Evolutionary conservation across 2,888 invertebrate genomes (phyloP), one percentile per base, ranked within the genome.

Genomic region (Lacanobia wlatinum): DNA sequence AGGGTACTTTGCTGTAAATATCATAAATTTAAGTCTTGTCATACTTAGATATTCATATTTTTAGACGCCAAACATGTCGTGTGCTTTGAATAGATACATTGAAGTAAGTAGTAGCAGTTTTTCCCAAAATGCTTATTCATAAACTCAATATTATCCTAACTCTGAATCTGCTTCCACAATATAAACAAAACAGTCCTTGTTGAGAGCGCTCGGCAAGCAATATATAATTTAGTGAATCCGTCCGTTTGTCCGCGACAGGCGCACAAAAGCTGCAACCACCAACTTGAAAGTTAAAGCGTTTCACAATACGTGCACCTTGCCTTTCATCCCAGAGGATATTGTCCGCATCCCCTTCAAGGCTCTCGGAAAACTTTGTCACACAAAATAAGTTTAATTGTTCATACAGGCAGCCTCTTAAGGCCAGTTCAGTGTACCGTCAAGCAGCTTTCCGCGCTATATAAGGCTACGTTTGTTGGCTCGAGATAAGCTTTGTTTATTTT

Each of bases 401-500:
- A 76, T 70, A 79, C 66, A 58, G 58, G 68, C 79, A 81, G 87
- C 86, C 86, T 84, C 83, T 85, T 87, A 85, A 77, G 82, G 82
- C 82, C 83, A 83, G 87, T 87, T 88, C 88, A 88, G 83, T 87
- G 89, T 87, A 87, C 89, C 86, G 82, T 77, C 88, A 84, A 78
- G 81, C 88, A 90, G 89, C 92, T 90, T 90, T 88, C 86, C 90
- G 88, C 83, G 86, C 94, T 93, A 90, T 92, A 91, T 92, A 94
- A 90, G 92, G 92, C 89, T 87, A 88, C 88, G 89, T 91, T 90
- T 90, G 91, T 91, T 90, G 87, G 87, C 85, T 88, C 88, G 84
- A 92, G 94, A 95, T 95, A 94, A 94, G 91, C 91, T 89, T 88
- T 93, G 93, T 95, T 94, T 94, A 91, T 91, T 93, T 91, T 92